Evolutionary conservation across 2,113 vertebrate species (phyloP).

Genomic region (Dinomys branickii): DNA sequence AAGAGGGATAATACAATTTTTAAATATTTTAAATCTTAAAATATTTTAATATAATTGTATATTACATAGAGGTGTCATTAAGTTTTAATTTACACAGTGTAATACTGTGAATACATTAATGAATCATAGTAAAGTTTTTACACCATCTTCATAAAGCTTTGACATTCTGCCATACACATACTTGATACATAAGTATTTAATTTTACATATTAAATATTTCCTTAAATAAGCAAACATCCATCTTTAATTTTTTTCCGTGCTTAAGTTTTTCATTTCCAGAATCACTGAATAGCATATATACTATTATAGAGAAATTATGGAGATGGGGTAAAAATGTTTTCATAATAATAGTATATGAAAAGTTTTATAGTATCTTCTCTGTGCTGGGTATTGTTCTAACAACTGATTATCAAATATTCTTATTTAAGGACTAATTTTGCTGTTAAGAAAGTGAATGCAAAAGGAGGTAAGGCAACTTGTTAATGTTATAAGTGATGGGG

Average conservation of each 20-base stretch:
- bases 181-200: neutral
- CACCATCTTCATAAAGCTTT: neutral
- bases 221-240: neutral
- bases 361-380: neutral
- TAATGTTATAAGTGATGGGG: neutral
- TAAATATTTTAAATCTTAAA: constrained; percentile 28
- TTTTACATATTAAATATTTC: constrained; percentile 2
- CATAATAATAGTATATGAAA: neutral
- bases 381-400: neutral
- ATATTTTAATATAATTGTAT: neutral
- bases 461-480: neutral
- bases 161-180: neutral
- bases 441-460: neutral
- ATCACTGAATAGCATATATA: neutral
- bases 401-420: neutral
- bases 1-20: neutral
- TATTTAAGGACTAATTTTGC: neutral
- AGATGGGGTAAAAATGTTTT: neutral
- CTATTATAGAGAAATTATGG: neutral
- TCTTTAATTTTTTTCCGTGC: neutral
- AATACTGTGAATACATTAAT: neutral
- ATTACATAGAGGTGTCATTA: neutral
- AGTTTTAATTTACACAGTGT: neutral
- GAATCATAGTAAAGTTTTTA: neutral
- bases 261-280: neutral